Evolutionary conservation across 1,140 invertebrate species (phyloP).

Genomic region (Plectrocnemia conspersa): DNA sequence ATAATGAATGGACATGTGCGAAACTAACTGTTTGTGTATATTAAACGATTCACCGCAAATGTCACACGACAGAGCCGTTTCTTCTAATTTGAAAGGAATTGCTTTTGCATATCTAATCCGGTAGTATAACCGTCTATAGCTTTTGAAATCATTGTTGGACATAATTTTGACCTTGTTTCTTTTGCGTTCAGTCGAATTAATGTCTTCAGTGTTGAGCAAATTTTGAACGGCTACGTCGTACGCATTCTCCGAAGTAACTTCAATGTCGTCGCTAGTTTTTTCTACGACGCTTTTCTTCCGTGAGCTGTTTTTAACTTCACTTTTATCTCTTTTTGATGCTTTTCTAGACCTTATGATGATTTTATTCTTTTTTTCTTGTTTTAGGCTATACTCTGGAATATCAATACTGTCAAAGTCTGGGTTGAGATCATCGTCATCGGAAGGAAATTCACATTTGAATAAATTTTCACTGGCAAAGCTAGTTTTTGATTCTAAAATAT

Average conservation of each 20-base stretch:
- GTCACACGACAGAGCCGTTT: conserved; percentile 5
- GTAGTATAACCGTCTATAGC: conserved; percentile 20
- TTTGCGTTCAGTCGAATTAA: neutral
- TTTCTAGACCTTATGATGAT: conserved; percentile 14
- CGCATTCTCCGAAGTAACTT: conserved; percentile 9
- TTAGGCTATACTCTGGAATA: neutral
- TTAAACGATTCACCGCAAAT: conserved; percentile 7
- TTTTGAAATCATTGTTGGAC: conserved; percentile 11
- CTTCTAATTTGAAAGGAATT: conserved; percentile 18
- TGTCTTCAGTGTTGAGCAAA: neutral
- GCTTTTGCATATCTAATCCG: conserved; percentile 17
- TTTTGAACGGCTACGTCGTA: conserved; percentile 11
- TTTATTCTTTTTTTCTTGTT: conserved; percentile 4
- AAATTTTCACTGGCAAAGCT: conserved; percentile 3
- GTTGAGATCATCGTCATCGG: conserved; percentile 6
- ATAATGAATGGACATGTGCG: conserved; percentile 11
- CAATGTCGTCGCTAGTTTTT: neutral
- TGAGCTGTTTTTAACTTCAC: neutral
- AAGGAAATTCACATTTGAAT: conserved; percentile 13
- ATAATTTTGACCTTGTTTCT: conserved; percentile 12
- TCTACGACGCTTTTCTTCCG: conserved; percentile 1
- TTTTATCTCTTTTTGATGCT: conserved; percentile 3
- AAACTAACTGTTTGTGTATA: conserved; percentile 3
- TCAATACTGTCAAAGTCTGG: neutral
- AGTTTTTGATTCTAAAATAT: conserved; percentile 13